Conservation (phyloP, 2,888 invertebrate species). For the Epistrophella euchroma region DNA sequence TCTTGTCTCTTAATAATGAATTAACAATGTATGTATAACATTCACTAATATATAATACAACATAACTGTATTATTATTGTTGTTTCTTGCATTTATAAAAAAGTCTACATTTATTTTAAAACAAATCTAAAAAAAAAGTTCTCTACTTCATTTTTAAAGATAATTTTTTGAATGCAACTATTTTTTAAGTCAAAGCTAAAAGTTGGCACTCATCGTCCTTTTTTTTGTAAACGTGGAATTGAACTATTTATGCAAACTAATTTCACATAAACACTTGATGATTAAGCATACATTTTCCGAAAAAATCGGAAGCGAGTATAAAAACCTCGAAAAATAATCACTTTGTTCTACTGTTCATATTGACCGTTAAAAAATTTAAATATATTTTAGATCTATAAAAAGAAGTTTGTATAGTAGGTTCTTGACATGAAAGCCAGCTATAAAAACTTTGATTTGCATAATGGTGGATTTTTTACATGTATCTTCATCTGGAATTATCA, state of each 20-base stretch:
- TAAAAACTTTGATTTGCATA: not conserved
- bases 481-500: too few species aligned
- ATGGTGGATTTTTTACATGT: too few species aligned
- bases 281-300: not conserved
- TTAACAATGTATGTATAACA: too few species aligned
- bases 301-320: not conserved
- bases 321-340: not conserved
- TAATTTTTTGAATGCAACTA: not conserved
- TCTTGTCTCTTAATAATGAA: too few species aligned
- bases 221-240: not conserved
- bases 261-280: not conserved
- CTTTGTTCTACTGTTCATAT: not conserved
- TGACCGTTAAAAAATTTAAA: not conserved
- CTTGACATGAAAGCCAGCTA: not conserved
- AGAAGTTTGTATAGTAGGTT: not conserved
- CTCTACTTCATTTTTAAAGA: too few species aligned
- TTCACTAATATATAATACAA: too few species aligned
- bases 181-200: not conserved
- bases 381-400: not conserved
- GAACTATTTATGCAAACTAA: not conserved
- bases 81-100: too few species aligned
- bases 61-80: too few species aligned
- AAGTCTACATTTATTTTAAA: too few species aligned
- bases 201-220: not conserved
- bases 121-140: too few species aligned